Base-by-base conservation (phyloP, 2,113 vertebrate genomes). In the Gobio gobio region DNA sequence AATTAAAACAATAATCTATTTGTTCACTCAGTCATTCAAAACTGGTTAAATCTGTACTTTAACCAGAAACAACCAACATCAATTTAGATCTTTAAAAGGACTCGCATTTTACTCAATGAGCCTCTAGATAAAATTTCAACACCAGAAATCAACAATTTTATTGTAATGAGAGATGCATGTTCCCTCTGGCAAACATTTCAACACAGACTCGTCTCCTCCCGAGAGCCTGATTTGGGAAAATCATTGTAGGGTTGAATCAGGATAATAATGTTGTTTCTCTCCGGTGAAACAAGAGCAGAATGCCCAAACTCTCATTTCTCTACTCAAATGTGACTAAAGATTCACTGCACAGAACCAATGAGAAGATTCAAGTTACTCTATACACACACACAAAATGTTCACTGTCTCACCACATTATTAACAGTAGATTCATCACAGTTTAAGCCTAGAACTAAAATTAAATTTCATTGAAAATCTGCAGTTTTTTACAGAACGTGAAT, bases 321-420 rank as follows among this genome's bases (percentile, higher is more conserved):
- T 70, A 61, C 66, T 82, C 29, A 6, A 72, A 43, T 70, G 43
- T 75, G 66, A 45, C 78, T 81, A 36, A 81, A 72, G 66, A 70
- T 40, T 81, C 68, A 40, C 43, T 8, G 10, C 56, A 7, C 56
- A 63, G 51, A 45, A 70, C 47, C 77, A 79, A 70, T 10, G 49
- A 70, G 74, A 54, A 59, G 61, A 70, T 49, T 49, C 49, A 43
- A 10, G 81, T 43, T 29, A 70, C 64, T 56, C 9, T 40, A 22
- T 18, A 26, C 10, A 47, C 47, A 47, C 47, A 51, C 59, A 6
- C 45, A 82, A 12, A 18, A 51, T 51, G 79, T 36, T 20, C 16
- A 5, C 59, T 40, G 14, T 40, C 66, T 3, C 64, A 73, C 33
- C 40, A 1, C 8, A 58, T 8, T 77, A 58, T 77, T 77, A 20